Evolutionary conservation across 1,140 invertebrate species (phyloP), one percentile per base, ranked within the genome.

Genomic region (Anadara kagoshimensis): DNA sequence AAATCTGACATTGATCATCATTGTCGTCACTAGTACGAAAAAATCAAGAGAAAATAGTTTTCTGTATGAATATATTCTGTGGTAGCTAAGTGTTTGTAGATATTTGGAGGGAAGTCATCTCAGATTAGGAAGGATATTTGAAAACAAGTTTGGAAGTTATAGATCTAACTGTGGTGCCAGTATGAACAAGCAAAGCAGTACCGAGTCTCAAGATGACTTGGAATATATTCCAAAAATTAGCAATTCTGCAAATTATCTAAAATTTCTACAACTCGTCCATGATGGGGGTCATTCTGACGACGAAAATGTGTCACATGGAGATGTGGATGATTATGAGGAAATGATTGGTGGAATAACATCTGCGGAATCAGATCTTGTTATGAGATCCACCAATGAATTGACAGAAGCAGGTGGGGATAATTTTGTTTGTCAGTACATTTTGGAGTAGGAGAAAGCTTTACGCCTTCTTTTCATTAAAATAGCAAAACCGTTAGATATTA

Each of bases 221-320:
- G 70, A 72, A 36, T 83, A 81, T 53, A 71, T 62, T 20, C 78
- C 79, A n/a, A 80, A 78, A 64, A 83, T 83, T 12, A 83, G 80
- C 58, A 73, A 76, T 47, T 61, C 74, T 5, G 69, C 59, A 53
- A 83, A 83, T 57, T 83, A 82, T 66, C 54, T 75, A 4, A 73
- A 69, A 57, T 83, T 78, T 66, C 68, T 85, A 18, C 71, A 80
- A 54, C 53, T 85, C n/a, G 64, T 78, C 47, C 75, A 75, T 29
- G 63, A 78, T 47, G 73, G 58, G 2, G 78, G 72, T 0, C 59
- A 82, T 16, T 84, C 78, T 18, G 81, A 84, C n/a, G 81, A 85
- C 11, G 83, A 83, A 14, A 70, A 61, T 22, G 61, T 47, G 22
- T 66, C 70, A 45, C 56, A 75, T 36, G 26, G 61, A 44, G 58